phyloP scores from a whole-genome alignment of 2,888 invertebrate genomes.

The Tenthredo scrophulariae region DNA sequence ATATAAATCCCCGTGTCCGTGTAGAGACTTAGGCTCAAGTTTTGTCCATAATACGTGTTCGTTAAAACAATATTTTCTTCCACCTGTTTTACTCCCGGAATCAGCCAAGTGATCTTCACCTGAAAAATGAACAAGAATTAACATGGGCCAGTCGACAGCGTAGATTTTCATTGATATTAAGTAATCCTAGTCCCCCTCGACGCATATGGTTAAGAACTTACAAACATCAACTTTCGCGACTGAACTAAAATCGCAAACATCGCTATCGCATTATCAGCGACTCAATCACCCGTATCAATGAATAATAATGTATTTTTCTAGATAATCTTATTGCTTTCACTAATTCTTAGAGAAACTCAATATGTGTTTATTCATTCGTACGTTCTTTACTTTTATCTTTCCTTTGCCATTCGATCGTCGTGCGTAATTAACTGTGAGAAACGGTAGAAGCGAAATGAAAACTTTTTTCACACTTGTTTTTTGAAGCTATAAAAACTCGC shows the following conservation, averaged over 20 bases:
- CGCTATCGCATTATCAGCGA: neutral
- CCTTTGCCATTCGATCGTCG: neutral
- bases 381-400: neutral
- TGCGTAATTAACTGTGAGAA: neutral
- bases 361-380: neutral
- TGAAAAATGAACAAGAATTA: conserved; percentile 18
- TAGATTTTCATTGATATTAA: neutral
- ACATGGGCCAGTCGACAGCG: neutral
- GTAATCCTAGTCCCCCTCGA: neutral
- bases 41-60: neutral
- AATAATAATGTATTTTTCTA: neutral
- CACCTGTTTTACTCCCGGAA: neutral
- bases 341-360: neutral
- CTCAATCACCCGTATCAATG: neutral
- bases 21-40: neutral
- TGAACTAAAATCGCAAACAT: neutral
- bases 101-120: neutral
- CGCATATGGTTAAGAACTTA: neutral
- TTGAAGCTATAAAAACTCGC: neutral
- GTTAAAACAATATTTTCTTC: neutral
- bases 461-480: neutral
- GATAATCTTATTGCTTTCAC: neutral
- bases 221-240: neutral
- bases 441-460: neutral
- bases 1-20: neutral